These are phyloP conservation scores for Nasonovia ribisnigri DNA, from an alignment of 2,888 invertebrate genomes.

Conservation along the genomic window DNA sequence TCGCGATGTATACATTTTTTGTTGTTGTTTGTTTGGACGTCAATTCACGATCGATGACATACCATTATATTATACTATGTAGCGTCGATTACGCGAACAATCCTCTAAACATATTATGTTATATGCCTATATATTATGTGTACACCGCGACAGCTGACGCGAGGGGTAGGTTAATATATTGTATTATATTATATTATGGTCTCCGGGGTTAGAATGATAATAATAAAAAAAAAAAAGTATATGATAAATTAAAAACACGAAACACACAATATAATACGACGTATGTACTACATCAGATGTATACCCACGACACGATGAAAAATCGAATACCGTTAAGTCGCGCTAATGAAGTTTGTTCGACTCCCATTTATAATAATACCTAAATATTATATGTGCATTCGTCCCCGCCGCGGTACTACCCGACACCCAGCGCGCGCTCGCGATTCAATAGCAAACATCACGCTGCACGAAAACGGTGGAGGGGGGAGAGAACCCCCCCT, in stretches of 20 bases:
- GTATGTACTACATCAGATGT: neutral
- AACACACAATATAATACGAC: neutral
- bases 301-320: conserved; percentile 32
- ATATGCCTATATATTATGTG: neutral
- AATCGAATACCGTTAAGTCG: conserved; percentile 52
- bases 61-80: neutral
- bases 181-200: neutral
- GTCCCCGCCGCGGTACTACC: neutral
- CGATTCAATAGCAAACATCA: conserved; percentile 6
- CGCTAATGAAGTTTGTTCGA: conserved; percentile 58
- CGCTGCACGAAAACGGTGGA: neutral
- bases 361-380: neutral
- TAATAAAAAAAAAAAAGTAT: neutral
- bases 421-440: neutral
- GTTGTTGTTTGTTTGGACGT: conserved; percentile 4
- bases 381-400: neutral
- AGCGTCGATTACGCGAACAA: conserved; percentile 1
- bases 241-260: neutral
- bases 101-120: conserved; percentile 6
- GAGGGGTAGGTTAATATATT: neutral
- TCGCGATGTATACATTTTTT: neutral
- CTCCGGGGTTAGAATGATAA: conserved; percentile 10
- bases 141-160: neutral
- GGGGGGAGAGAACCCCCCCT: neutral
- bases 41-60: conserved; percentile 7